These are phyloP conservation scores for Gambusia yucatana DNA, from an alignment of 2,797 vertebrate genomes.

Conservation along the genomic window DNA sequence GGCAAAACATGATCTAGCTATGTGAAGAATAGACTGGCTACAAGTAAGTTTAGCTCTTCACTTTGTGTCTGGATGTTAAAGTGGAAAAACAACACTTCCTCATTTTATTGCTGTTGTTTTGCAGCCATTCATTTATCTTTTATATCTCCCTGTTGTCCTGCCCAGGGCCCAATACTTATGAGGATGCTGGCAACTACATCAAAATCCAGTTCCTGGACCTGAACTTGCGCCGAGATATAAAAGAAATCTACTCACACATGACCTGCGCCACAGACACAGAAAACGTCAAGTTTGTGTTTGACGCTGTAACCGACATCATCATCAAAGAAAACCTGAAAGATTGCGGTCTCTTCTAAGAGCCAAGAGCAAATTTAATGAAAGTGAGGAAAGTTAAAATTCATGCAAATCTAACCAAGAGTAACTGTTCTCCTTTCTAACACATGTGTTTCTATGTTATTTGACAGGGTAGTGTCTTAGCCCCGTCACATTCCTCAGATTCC, in stretches of 20 bases:
- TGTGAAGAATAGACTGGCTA: neutral
- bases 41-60: neutral
- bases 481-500: slow-evolving; percentile 27
- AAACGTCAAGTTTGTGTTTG: slow-evolving; percentile 99
- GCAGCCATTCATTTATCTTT: neutral
- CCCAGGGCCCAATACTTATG: slow-evolving; percentile 93
- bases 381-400: slow-evolving; percentile 32
- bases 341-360: slow-evolving; percentile 93
- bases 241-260: slow-evolving; percentile 99
- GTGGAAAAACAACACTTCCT: neutral
- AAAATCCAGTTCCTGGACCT: slow-evolving; percentile 96
- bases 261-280: slow-evolving; percentile 98
- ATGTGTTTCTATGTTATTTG: slow-evolving; percentile 6
- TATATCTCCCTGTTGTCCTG: neutral
- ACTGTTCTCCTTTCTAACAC: slow-evolving; percentile 5
- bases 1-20: neutral
- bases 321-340: slow-evolving; percentile 99
- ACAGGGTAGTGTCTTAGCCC: slow-evolving; percentile 47
- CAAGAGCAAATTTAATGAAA: slow-evolving; percentile 21
- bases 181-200: slow-evolving; percentile 97
- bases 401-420: neutral
- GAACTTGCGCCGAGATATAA: slow-evolving; percentile 91
- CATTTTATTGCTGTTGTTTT: neutral
- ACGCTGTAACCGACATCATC: slow-evolving; percentile 98
- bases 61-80: neutral